Conservation (phyloP, 2,113 vertebrate species). For the Suricata suricatta region DNA sequence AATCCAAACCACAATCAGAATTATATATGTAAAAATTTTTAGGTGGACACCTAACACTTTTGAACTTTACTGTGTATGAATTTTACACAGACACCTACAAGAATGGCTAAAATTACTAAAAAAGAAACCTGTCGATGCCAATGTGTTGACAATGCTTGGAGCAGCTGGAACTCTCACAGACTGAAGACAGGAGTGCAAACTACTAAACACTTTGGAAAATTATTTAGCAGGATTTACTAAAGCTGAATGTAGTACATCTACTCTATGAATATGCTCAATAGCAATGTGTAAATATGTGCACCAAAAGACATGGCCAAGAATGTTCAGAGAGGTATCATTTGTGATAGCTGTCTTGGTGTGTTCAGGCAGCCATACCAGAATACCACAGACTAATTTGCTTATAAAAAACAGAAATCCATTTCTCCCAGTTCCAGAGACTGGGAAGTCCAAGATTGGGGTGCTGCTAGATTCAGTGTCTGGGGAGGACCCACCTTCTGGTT, state of each 20-base stretch:
- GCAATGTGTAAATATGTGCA: background rate
- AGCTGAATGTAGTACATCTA: background rate
- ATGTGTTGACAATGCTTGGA: background rate
- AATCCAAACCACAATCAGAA: background rate
- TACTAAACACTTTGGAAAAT: background rate
- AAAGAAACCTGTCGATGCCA: background rate
- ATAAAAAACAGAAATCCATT: background rate
- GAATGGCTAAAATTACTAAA: background rate
- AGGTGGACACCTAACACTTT: background rate
- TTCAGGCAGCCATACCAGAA: background rate
- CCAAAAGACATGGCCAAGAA: background rate
- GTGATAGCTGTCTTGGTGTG: background rate
- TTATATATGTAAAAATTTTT: background rate
- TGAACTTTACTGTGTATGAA: background rate
- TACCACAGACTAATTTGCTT: background rate
- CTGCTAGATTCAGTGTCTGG: fast-evolving
- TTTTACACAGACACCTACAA: background rate
- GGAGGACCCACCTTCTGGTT: background rate
- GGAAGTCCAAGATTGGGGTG: background rate
- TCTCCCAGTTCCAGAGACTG: background rate
- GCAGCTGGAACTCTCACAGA: background rate
- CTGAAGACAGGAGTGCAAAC: background rate
- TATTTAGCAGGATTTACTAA: background rate
- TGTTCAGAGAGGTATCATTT: background rate
- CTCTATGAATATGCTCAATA: background rate